phyloP scores from a whole-genome alignment of 2,888 invertebrate species.

The Lycophotia porphyrea region DNA sequence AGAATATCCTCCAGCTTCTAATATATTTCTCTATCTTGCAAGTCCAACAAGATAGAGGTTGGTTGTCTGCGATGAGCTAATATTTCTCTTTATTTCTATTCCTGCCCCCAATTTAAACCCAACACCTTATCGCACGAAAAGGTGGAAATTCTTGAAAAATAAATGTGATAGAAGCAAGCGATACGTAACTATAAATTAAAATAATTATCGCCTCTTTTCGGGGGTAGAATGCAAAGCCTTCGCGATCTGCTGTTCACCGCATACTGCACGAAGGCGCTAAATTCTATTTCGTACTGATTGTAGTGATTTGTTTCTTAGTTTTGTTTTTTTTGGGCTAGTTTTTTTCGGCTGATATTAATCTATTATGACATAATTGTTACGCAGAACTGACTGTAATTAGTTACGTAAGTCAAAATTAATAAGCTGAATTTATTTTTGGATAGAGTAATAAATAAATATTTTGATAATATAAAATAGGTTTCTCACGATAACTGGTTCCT shows the following conservation, averaged over 20 bases:
- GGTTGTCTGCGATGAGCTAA: conserved; percentile 46
- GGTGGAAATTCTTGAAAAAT: conserved; percentile 65
- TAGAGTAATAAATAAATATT: not conserved
- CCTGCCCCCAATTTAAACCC: conserved; percentile 45
- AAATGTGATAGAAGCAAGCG: conserved; percentile 65
- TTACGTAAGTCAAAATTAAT: not conserved
- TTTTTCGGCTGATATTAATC: conserved; percentile 4
- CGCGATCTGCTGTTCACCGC: conserved; percentile 58
- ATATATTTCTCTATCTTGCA: conserved; percentile 21
- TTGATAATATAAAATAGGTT: not conserved
- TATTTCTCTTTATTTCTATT: conserved; percentile 54
- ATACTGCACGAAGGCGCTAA: conserved; percentile 57
- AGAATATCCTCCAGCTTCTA: conserved; percentile 3
- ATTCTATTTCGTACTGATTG: conserved; percentile 57
- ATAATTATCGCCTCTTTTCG: conserved; percentile 85
- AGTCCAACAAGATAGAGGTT: conserved; percentile 26
- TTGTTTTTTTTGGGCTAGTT: not conserved
- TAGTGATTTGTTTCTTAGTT: conserved; percentile 53
- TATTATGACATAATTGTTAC: not conserved
- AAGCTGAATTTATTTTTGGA: not conserved
- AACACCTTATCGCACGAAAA: conserved; percentile 59
- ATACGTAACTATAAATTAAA: conserved; percentile 79
- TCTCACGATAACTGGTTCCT: not conserved
- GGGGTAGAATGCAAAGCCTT: conserved; percentile 75
- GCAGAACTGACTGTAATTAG: not conserved